These are phyloP conservation scores for Drosophila lini DNA, from an alignment of 1,140 invertebrate genomes.

Conservation along the genomic window DNA sequence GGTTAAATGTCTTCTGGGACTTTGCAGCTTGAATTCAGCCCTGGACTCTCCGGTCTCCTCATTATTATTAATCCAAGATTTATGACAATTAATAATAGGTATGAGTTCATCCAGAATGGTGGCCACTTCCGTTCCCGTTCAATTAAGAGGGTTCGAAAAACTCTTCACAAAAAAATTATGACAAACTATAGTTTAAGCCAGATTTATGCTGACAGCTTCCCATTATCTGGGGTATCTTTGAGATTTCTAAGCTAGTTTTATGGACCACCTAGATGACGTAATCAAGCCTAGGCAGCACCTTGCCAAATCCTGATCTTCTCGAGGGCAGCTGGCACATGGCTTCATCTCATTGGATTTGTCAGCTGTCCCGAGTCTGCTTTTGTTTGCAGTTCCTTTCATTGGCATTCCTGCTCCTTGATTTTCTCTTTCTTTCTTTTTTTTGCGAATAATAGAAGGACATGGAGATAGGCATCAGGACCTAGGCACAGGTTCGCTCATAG, in stretches of 20 bases:
- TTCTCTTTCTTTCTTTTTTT: conserved; percentile 13
- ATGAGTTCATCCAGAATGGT: conserved; percentile 45
- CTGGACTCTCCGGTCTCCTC: conserved; percentile 15
- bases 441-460: conserved; percentile 72
- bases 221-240: not conserved
- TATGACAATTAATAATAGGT: conserved; percentile 84
- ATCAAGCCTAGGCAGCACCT: conserved; percentile 59
- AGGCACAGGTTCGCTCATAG: conserved; percentile 62
- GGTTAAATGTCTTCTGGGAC: conserved; percentile 46
- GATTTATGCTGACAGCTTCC: conserved; percentile 71
- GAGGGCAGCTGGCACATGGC: conserved; percentile 60
- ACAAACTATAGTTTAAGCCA: conserved; percentile 64
- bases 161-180: conserved; percentile 51
- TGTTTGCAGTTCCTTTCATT: conserved; percentile 51
- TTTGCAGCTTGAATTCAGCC: conserved; percentile 72
- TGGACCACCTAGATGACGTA: conserved; percentile 76
- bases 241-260: conserved; percentile 2
- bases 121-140: conserved; percentile 77
- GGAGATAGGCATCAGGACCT: conserved; percentile 61
- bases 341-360: conserved; percentile 63
- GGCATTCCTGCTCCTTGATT: conserved; percentile 7
- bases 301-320: conserved; percentile 61
- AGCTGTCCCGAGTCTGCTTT: conserved; percentile 64
- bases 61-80: conserved; percentile 74
- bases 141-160: conserved; percentile 53